Percentiles rank a stretch among this genome's conserved stretches.
Conservation (phyloP, 2,888 invertebrate species). For the Hemaris fuciformis region DNA sequence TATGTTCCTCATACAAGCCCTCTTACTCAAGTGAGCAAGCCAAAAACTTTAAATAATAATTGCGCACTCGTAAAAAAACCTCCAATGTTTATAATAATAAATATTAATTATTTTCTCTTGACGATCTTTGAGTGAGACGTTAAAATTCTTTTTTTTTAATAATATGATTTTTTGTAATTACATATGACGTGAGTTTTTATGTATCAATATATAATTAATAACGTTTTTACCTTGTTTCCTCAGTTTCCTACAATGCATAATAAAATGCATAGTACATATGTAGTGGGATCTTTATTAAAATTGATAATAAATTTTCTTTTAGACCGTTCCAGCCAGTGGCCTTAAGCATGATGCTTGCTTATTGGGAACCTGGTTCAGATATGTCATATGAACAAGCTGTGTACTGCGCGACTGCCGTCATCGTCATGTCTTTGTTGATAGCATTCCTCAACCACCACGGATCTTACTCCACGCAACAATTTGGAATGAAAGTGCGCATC, state of each 20-base stretch:
- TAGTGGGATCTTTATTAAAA: neutral
- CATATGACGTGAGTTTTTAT: too few species aligned
- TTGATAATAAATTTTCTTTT: slow-evolving; percentile 28
- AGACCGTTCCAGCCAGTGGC: slow-evolving; percentile 86
- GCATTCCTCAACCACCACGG: slow-evolving; percentile 85
- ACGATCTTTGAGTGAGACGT: too few species aligned
- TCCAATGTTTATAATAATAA: neutral
- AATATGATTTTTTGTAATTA: too few species aligned
- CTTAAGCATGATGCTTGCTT: slow-evolving; percentile 84
- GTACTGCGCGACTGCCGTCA: slow-evolving; percentile 82
- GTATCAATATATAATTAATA: too few species aligned
- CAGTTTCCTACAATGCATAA: too few species aligned
- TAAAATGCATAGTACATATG: neutral
- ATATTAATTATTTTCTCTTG: neutral
- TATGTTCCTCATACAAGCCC: slow-evolving; percentile 81
- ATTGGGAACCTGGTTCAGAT: slow-evolving; percentile 80
- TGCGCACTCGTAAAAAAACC: neutral
- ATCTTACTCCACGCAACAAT: slow-evolving; percentile 85
- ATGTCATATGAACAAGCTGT: slow-evolving; percentile 82
- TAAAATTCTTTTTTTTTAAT: too few species aligned
- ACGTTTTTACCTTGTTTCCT: too few species aligned
- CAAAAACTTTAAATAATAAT: neutral
- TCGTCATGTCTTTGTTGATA: slow-evolving; percentile 77
- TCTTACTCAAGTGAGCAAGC: slow-evolving; percentile 69
- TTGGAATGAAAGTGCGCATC: slow-evolving; percentile 91